phyloP scores from a whole-genome alignment of 2,797 vertebrate species.

The Brachyalestes nurse region DNA sequence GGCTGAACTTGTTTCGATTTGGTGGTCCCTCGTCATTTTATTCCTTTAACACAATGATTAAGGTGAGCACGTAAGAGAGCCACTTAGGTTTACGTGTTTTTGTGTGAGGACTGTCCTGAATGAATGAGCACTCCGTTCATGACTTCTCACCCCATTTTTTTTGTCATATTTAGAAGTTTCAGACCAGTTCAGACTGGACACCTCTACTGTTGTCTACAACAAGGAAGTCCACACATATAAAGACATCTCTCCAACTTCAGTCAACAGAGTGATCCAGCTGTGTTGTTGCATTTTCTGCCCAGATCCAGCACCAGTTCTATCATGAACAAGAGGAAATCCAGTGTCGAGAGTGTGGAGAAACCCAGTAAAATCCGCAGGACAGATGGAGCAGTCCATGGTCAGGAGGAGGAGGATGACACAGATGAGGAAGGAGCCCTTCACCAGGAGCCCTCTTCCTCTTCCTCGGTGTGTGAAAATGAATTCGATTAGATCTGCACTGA shows the following conservation, averaged over 20 bases:
- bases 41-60: too few relatives aligned
- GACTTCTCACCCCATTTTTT: neutral
- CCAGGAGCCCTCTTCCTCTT: constrained; percentile 45
- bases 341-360: constrained; percentile 24
- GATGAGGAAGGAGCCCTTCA: constrained; percentile 34
- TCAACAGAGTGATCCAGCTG: neutral
- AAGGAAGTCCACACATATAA: neutral
- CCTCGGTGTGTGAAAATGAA: constrained; percentile 45
- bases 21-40: too few relatives aligned
- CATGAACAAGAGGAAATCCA: constrained; percentile 61
- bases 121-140: neutral
- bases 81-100: too few relatives aligned
- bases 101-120: too few relatives aligned
- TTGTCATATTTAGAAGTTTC: neutral
- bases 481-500: neutral
- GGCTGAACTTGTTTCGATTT: too few relatives aligned
- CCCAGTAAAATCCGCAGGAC: constrained; percentile 46
- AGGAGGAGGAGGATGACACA: constrained; percentile 41
- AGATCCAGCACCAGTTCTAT: constrained; percentile 11
- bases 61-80: too few relatives aligned
- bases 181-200: neutral
- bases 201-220: neutral
- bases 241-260: neutral
- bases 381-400: neutral
- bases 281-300: neutral